These are phyloP conservation scores for Chaenocephalus aceratus DNA, from an alignment of 2,113 vertebrate species.

Conservation along the genomic window DNA sequence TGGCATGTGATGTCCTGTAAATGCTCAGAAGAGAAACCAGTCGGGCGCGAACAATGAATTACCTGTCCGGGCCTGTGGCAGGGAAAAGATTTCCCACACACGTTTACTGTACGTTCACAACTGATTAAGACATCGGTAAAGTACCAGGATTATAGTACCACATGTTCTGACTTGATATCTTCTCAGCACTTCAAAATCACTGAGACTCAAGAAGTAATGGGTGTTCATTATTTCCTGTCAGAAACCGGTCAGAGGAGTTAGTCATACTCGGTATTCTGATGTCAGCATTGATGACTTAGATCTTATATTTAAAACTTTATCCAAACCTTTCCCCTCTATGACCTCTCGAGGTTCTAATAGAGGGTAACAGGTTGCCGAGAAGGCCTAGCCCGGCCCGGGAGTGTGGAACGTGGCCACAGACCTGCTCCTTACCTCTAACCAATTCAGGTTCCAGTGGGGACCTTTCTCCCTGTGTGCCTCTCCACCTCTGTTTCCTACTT, in stretches of 20 bases:
- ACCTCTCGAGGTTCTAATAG: too few species aligned
- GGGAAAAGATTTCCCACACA: constrained; percentile 1
- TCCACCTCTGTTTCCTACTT: too few species aligned
- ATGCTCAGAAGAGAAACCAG: neutral
- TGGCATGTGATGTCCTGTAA: constrained; percentile 11
- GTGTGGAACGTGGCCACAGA: too few species aligned
- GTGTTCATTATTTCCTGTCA: constrained; percentile 2
- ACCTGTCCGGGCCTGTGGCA: constrained; percentile 33
- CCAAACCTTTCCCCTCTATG: too few species aligned
- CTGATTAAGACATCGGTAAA: neutral
- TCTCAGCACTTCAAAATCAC: constrained; percentile 17
- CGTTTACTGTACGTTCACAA: neutral
- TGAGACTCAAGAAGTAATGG: neutral
- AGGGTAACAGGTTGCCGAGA: too few species aligned
- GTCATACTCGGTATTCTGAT: constrained; percentile 12
- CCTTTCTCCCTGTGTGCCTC: too few species aligned
- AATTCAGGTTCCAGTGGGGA: too few species aligned
- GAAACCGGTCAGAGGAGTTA: constrained; percentile 21
- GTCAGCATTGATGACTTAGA: neutral
- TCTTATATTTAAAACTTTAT: too few species aligned
- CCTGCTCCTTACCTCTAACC: too few species aligned
- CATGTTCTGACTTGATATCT: constrained; percentile 5
- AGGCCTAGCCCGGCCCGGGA: too few species aligned
- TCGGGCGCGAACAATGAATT: neutral
- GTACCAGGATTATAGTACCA: neutral